phyloP scores from a whole-genome alignment of 2,888 invertebrate genomes.

The Orthosia gothica region DNA sequence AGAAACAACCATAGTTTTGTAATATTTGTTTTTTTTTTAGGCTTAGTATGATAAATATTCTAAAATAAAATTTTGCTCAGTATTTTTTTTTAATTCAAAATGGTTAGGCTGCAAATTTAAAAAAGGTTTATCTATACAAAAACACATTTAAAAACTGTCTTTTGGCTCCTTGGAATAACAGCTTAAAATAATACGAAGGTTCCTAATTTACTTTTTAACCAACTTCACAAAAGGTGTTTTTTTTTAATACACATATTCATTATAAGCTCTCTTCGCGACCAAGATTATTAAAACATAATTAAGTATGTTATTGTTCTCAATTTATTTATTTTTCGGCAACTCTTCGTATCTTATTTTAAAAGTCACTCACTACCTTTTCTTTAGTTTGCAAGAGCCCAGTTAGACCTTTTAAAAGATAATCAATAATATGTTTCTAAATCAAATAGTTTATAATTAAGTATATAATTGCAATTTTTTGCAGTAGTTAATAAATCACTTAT shows the following conservation, averaged over 20 bases:
- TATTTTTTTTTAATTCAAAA: constrained; percentile 10
- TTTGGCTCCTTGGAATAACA: not conserved
- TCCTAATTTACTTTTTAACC: not conserved
- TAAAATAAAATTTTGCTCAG: not conserved
- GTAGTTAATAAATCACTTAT: not conserved
- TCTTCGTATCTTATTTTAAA: not conserved
- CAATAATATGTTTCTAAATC: not conserved
- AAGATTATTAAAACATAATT: constrained; percentile 3
- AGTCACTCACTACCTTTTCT: not conserved
- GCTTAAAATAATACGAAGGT: constrained; percentile 1
- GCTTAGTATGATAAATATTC: not conserved
- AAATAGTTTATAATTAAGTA: no score
- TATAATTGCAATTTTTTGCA: not conserved
- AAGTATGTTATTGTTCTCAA: not conserved
- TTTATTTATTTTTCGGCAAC: not conserved
- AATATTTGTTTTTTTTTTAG: no score
- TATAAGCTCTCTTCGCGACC: not conserved
- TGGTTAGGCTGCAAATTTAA: not conserved
- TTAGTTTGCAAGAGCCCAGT: not conserved
- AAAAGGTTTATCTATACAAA: not conserved
- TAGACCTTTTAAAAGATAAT: constrained; percentile 1
- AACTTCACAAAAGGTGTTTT: not conserved
- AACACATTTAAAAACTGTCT: constrained; percentile 1
- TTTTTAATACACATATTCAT: not conserved
- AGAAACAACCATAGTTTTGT: not conserved